Percentiles rank a stretch among this genome's conserved stretches.
phyloP scores from a whole-genome alignment of 2,797 vertebrate species.

The Paratrypauchen microcephalus region DNA sequence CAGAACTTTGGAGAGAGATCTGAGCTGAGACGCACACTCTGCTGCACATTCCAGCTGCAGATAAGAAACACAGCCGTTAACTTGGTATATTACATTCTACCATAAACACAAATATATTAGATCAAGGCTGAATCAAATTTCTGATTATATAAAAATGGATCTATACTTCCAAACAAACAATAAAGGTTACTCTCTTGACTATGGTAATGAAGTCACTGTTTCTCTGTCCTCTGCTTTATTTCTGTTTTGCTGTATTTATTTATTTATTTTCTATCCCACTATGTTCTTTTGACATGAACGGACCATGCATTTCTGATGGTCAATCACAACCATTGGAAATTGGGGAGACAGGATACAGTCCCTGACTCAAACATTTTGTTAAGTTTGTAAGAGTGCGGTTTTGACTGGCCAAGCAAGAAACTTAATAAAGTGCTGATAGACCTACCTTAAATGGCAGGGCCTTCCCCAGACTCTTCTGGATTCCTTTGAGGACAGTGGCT shows the following conservation, averaged over 20 bases:
- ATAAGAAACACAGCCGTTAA: not conserved
- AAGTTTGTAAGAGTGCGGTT: no score
- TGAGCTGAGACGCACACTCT: constrained; percentile 83
- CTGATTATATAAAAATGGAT: not conserved
- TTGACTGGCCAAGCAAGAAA: no score
- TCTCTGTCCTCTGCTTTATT: no score
- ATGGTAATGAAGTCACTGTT: no score
- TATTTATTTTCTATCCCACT: no score
- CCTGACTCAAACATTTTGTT: no score
- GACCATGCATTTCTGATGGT: not conserved
- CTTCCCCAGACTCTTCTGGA: constrained; percentile 91
- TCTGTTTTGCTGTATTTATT: no score
- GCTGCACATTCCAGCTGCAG: constrained; percentile 83
- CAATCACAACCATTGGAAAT: no score
- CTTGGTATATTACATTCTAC: not conserved
- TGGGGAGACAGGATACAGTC: no score
- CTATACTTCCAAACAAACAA: no score
- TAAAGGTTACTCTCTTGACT: no score
- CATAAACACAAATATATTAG: not conserved
- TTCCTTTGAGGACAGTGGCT: constrained; percentile 81
- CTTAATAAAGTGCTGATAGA: no score
- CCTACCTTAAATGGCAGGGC: constrained; percentile 93
- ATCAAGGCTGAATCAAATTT: not conserved
- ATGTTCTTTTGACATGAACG: not conserved
- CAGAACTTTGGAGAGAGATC: constrained; percentile 78